A percentile compares a stretch with the other conserved stretches of the same genome.
phyloP scores from a whole-genome alignment of 2,888 invertebrate species.

The Sinodicranocentrus sp. region DNA sequence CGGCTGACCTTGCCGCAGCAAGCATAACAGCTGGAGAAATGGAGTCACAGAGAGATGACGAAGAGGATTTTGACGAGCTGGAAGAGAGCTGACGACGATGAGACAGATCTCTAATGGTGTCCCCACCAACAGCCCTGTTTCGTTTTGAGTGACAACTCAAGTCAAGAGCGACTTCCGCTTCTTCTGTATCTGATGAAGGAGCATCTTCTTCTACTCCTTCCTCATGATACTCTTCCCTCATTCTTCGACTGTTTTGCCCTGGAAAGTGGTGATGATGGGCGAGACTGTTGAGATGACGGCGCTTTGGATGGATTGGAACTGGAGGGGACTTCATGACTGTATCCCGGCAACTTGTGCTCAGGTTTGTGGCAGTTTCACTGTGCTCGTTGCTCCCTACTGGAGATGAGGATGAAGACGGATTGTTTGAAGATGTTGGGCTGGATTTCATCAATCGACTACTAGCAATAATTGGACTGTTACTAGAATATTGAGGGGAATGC shows the following conservation, averaged over 20 bases:
- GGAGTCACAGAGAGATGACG: slow-evolving; percentile 58
- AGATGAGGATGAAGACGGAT: slow-evolving; percentile 49
- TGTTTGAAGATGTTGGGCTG: slow-evolving; percentile 26
- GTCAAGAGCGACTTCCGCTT: slow-evolving; percentile 84
- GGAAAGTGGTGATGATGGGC: slow-evolving; percentile 49
- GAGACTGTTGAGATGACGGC: slow-evolving; percentile 63
- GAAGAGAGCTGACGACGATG: slow-evolving; percentile 76
- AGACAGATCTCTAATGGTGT: slow-evolving; percentile 67
- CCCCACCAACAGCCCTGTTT: slow-evolving; percentile 40
- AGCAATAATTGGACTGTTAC: slow-evolving; percentile 30
- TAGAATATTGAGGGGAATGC: slow-evolving; percentile 58
- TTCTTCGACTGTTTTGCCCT: slow-evolving; percentile 8
- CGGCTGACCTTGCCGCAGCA: slow-evolving; percentile 68
- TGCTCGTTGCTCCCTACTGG: slow-evolving; percentile 49
- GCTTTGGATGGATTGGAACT: slow-evolving; percentile 67
- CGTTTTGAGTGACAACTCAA: slow-evolving; percentile 82
- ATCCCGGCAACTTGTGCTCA: slow-evolving; percentile 60
- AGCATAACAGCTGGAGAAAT: slow-evolving; percentile 63
- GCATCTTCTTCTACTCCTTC: slow-evolving; percentile 71
- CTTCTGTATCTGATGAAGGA: slow-evolving; percentile 81
- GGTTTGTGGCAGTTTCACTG: slow-evolving; percentile 65
- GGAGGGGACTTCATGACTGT: slow-evolving; percentile 66
- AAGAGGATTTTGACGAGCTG: slow-evolving; percentile 65
- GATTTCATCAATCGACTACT: slow-evolving; percentile 45
- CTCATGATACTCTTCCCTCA: slow-evolving; percentile 41